Evolutionary conservation across 92 coral and sea anemone species (phyloP), one percentile per base, ranked within the genome.

Genomic region (Paramuricea clavata): DNA sequence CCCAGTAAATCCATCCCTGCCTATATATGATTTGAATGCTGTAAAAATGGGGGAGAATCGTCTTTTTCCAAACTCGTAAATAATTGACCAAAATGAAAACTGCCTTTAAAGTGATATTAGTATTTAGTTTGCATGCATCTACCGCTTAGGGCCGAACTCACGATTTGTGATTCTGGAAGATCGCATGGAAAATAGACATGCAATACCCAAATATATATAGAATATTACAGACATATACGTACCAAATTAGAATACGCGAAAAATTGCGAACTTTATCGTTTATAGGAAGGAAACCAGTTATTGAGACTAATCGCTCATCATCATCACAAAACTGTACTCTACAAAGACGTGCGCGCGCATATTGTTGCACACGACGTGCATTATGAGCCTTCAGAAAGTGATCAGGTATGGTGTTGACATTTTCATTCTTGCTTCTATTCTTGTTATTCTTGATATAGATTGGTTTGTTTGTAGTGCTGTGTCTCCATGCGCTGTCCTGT

Each of bases 291-390:
- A 6, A 89, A 93, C 30, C 89, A 91, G 64, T 95, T 98, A 0
- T 83, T 97, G 52, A 91, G 99, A 62, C 80, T 94, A 3, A 93
- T 96, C 67, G 93, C 98, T 35, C 93, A 96, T 71, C 99, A 94
- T 30, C 97, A 96, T 74, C 97, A 91, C 83, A 90, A 92, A 79
- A 65, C 92, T 22, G 83, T 97, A 30, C 78, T 78, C 85, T 97
- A 91, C 91, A 93, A 95, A 59, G 99, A 94, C 74, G 81, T 76
- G 52, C 92, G 97, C 13, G 94, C 99, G 12, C 98, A 97, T 80
- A 69, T 97, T 57, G 33, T 93, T 47, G 99, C 95, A 43, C 94
- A 94, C 41, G 85, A 69, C 54, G 91, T 90, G 13, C 44, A 81
- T 15, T 97, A 79, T 93, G 97, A 97, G 87, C 90, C 92, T 33